Evolutionary conservation across 2,113 vertebrate genomes (phyloP).

Genomic region (Hydrolagus affinis): DNA sequence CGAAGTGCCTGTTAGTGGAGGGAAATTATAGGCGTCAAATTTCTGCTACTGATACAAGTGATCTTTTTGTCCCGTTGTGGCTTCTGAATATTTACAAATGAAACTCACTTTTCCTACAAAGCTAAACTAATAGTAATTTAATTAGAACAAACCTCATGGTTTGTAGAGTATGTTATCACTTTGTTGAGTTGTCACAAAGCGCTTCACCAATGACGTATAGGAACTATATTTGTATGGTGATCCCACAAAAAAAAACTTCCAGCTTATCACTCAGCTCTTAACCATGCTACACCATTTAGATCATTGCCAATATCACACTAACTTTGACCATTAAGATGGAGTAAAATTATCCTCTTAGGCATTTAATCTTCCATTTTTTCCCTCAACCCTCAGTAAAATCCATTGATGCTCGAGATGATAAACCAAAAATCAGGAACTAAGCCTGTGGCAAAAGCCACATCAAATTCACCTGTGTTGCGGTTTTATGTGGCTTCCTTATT

Average conservation of each 20-base stretch:
- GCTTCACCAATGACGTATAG: no score
- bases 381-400: not conserved
- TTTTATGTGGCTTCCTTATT: not conserved
- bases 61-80: not conserved
- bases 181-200: no score
- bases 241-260: no score
- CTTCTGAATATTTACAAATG: not conserved
- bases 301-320: no score
- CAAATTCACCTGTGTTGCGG: not conserved
- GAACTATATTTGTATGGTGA: no score
- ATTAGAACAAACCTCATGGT: no score
- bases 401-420: not conserved
- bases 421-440: not conserved
- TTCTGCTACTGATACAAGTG: not conserved
- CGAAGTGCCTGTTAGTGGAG: conserved; percentile 46
- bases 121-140: not conserved
- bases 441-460: not conserved
- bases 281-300: no score
- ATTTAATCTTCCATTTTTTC: not conserved
- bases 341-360: no score
- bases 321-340: no score
- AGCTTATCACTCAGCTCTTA: no score
- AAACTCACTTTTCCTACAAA: not conserved
- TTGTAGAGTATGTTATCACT: no score
- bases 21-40: conserved; percentile 1